A percentile compares a stretch with the other conserved stretches of the same genome.
Evolutionary conservation across 2,797 vertebrate species (phyloP).

Genomic region (Serranus cabrilla): DNA sequence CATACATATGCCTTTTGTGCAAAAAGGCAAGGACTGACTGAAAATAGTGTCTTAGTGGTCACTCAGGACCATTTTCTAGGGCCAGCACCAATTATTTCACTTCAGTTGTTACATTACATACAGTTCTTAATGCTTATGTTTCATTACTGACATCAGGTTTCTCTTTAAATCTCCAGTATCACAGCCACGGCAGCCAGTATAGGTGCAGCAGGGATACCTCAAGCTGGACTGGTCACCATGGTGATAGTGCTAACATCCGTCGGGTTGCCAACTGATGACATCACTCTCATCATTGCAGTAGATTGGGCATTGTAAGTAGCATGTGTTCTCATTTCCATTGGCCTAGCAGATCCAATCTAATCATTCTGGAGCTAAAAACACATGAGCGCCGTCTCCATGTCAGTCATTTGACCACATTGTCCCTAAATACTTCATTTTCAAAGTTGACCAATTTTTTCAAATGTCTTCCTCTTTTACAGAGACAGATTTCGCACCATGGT

Average conservation of each 20-base stretch:
- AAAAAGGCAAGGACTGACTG: no score
- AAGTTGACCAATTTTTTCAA: background rate
- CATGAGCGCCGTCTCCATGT: background rate
- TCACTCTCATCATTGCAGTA: slow-evolving; percentile 95
- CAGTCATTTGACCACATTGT: background rate
- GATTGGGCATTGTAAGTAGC: slow-evolving; percentile 96
- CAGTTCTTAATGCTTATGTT: background rate
- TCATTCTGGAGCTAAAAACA: background rate
- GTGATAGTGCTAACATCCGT: slow-evolving; percentile 97
- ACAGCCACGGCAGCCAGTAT: slow-evolving; percentile 97
- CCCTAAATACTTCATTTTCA: background rate
- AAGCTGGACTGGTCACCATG: slow-evolving; percentile 97
- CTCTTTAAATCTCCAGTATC: slow-evolving; percentile 85
- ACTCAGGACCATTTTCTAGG: background rate
- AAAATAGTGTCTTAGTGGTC: no score
- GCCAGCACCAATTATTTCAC: background rate
- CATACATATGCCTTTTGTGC: no score
- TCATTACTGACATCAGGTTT: background rate
- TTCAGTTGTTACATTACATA: background rate
- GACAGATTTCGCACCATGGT: slow-evolving; percentile 99
- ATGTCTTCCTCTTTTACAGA: slow-evolving; percentile 78
- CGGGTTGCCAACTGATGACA: slow-evolving; percentile 96
- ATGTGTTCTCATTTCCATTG: slow-evolving; percentile 13
- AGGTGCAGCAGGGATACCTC: slow-evolving; percentile 95
- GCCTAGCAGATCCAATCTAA: slow-evolving; percentile 11